Evolutionary conservation across 2,113 vertebrate genomes (phyloP), one percentile per base, ranked within the genome.

Genomic region (Tautogolabrus adspersus): DNA sequence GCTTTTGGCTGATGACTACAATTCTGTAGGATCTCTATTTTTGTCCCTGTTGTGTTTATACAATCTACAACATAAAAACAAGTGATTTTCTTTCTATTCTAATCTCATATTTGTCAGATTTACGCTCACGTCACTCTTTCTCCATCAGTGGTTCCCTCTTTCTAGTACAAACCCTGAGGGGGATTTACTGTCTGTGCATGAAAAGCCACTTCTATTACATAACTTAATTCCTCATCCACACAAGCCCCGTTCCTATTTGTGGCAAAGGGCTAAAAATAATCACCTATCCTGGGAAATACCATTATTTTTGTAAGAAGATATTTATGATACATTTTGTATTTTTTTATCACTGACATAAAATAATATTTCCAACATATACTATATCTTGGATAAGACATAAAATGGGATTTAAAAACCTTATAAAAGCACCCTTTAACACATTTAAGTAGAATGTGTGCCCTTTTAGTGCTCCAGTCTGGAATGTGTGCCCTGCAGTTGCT

Each of bases 401-500:
- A 34, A 34, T 1, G 40, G 40, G 8, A 21, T 34, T 64, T 54
- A 44, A 54, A 60, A 46, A 40, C 1, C 34, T 60, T 65, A 62
- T 16, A 38, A 44, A 66, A 72, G 22, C 23, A 1, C 22, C 4
- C 47, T 63, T 56, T 42, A 44, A 73, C n/a, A 74, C 38, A 40
- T 5, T 22, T 15, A 26, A 42, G 34, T 23, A 47, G 40, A 13
- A 51, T 8, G n/a, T 10, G 61, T 65, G 54, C 12, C 15, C 16
- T 19, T 8, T 44, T 4, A 10, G 8, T 62, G 15, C 21, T 64
- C 9, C 42, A 54, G 46, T 64, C 38, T 82, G 40, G 57, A 76
- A 83, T 69, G 72, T 64, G 19, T 65, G 70, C 74, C 61, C 81
- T 87, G 86, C 82, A 55, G 83, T 83, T 89, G 57, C 56, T 71